A percentile compares a stretch with the other conserved stretches of the same genome.
Conservation (phyloP, 2,113 vertebrate species). For the Oncorhynchus tshawytscha region DNA sequence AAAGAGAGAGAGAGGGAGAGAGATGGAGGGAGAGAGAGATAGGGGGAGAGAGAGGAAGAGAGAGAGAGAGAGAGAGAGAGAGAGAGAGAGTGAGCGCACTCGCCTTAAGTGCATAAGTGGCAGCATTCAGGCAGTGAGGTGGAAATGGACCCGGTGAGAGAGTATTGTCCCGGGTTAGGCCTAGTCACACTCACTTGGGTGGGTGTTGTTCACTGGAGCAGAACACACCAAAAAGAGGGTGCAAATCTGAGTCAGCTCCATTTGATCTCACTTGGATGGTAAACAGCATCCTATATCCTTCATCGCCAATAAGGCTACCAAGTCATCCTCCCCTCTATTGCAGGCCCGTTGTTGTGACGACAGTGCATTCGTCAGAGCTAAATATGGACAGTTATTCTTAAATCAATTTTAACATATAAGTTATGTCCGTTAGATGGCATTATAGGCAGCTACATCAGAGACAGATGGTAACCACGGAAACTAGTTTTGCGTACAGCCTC, state of each 20-base stretch:
- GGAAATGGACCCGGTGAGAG: conserved; percentile 73
- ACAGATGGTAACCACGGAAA: conserved; percentile 29
- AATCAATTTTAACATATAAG: not conserved
- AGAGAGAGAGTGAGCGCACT: conserved; percentile 43
- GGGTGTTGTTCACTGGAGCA: conserved; percentile 61
- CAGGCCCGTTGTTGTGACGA: not conserved
- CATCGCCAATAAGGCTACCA: not conserved
- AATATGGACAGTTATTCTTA: not conserved
- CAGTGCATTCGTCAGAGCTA: not conserved
- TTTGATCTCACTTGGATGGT: conserved; percentile 26
- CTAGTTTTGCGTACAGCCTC: conserved; percentile 7
- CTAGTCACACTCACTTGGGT: conserved; percentile 69
- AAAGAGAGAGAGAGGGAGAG: conserved; percentile 39
- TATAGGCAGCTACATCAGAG: not conserved
- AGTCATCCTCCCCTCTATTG: not conserved
- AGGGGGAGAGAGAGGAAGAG: not conserved
- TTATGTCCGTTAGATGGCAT: not conserved
- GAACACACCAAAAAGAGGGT: conserved; percentile 50
- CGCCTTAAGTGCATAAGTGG: conserved; percentile 72
- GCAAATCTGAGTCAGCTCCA: conserved; percentile 58
- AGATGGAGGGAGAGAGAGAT: conserved; percentile 34
- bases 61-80: not conserved
- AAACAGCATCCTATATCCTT: conserved; percentile 9
- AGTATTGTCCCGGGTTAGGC: conserved; percentile 64
- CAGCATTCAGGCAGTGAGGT: conserved; percentile 67